Evolutionary conservation across 37 sponge, comb jelly and placozoan genomes (phyloP), one percentile per base, ranked within the genome.

Genomic region (Aplysina aerophoba): DNA sequence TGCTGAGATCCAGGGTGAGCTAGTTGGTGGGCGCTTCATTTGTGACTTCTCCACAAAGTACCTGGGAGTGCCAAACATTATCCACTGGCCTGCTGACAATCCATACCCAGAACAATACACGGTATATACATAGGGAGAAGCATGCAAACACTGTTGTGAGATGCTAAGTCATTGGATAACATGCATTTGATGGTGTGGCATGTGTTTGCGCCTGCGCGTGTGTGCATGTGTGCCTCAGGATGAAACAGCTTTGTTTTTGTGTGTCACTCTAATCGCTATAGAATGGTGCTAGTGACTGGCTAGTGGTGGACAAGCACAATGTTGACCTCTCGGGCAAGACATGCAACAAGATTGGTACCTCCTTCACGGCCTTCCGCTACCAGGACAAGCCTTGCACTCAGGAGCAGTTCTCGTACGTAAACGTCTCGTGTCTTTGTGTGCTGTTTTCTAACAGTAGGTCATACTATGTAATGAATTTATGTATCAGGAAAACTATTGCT

Each of bases 241-340:
- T 73, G 31, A 73, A 12, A 31, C 19, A 67, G 28, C 37, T 73
- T 22, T 20, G 13, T 73, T 37, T 73, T 37, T 73, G 22, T 41
- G 78, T 71, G 37, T 53, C n/a, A 36, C 12, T 8, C n/a, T 40
- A 11, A 20, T 12, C 20, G 25, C 20, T 84, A 0, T 57, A 90
- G 91, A 88, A 88, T 88, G 94, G 91, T 38, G 84, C 91, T 20
- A 20, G 38, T 50, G 89, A 90, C 64, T 94, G 94, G 94, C 27
- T 94, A 24, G 78, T 94, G 17, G 86, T 90, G 21, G 94, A 94
- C 60, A 85, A 79, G 24, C 73, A 88, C 62, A 27, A 80, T 71
- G 89, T 90, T 6, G 89, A 90, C 50, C 66, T 94, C 63, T 40
- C 66, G 83, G 94, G 94, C 0, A 65, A 20, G 54, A 73, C 82